phyloP scores from a whole-genome alignment of 2,797 vertebrate species.

The Podarcis lilfordi region DNA sequence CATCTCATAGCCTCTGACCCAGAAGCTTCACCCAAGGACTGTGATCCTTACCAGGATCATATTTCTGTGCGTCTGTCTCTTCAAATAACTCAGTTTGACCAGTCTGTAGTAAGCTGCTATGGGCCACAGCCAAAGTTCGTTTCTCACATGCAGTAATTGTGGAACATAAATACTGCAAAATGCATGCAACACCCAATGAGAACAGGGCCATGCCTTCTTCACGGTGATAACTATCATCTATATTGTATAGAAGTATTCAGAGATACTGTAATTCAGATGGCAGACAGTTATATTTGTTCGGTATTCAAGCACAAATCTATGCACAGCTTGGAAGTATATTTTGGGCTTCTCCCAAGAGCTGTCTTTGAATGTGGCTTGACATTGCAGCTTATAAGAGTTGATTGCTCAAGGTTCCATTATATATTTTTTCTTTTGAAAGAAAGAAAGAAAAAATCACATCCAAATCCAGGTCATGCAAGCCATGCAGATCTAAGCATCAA shows the following conservation, averaged over 20 bases:
- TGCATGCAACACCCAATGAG: neutral
- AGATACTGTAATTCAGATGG: conserved; percentile 40
- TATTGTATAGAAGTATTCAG: conserved; percentile 43
- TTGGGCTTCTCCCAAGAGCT: conserved; percentile 49
- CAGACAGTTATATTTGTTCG: conserved; percentile 43
- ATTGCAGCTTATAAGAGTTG: conserved; percentile 31
- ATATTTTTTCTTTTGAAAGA: neutral
- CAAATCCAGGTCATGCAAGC: conserved; percentile 23
- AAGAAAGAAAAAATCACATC: conserved; percentile 29
- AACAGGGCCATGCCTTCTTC: neutral
- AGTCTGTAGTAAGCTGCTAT: neutral
- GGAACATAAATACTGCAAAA: conserved; percentile 8
- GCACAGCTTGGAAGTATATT: conserved; percentile 41
- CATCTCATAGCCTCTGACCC: neutral
- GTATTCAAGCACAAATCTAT: conserved; percentile 53
- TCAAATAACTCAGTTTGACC: neutral
- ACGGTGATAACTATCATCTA: conserved; percentile 7
- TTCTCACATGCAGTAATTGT: neutral
- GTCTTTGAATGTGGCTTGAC: conserved; percentile 26
- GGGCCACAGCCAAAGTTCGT: neutral
- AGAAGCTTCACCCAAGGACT: neutral
- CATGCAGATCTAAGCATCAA: neutral
- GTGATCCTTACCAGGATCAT: neutral
- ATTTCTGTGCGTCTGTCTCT: neutral
- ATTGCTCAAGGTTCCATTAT: conserved; percentile 36